These are phyloP conservation scores for Pantherophis alleghaniensis DNA, from an alignment of 2,797 vertebrate species.

Conservation along the genomic window DNA sequence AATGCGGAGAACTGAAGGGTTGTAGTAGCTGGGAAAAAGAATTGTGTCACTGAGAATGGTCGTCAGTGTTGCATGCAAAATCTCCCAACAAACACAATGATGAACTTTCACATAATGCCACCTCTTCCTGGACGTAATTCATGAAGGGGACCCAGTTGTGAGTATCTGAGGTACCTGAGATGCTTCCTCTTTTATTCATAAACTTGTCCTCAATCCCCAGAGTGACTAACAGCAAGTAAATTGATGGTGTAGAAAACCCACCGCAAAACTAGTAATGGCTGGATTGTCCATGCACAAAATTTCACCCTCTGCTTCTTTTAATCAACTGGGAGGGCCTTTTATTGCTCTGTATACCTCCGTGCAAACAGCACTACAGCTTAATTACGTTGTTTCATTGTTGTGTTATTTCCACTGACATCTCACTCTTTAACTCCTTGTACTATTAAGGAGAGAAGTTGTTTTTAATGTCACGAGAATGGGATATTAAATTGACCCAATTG, in stretches of 20 bases:
- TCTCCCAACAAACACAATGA: background rate
- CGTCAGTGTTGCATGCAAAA: background rate
- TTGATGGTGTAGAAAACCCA: background rate
- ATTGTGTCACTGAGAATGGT: background rate
- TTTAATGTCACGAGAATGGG: constrained; percentile 58
- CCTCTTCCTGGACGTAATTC: background rate
- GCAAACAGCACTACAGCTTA: constrained; percentile 61
- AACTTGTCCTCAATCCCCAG: background rate
- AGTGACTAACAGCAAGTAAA: background rate
- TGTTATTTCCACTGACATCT: constrained; percentile 62
- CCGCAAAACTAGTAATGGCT: constrained; percentile 1
- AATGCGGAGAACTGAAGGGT: background rate
- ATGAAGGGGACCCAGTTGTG: background rate
- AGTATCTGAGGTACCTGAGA: background rate
- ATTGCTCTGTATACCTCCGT: constrained; percentile 55
- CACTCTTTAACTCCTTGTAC: constrained; percentile 68
- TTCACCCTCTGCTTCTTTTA: constrained; percentile 63
- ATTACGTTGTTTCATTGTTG: constrained; percentile 74
- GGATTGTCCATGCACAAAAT: constrained; percentile 45
- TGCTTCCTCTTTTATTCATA: background rate
- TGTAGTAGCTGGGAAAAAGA: background rate
- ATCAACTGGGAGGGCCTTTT: constrained; percentile 64
- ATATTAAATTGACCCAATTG: constrained; percentile 67
- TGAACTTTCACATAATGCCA: background rate
- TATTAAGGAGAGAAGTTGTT: constrained; percentile 65